These are phyloP conservation scores for Drosophila histrio DNA, from an alignment of 2,888 invertebrate species.

Conservation along the genomic window DNA sequence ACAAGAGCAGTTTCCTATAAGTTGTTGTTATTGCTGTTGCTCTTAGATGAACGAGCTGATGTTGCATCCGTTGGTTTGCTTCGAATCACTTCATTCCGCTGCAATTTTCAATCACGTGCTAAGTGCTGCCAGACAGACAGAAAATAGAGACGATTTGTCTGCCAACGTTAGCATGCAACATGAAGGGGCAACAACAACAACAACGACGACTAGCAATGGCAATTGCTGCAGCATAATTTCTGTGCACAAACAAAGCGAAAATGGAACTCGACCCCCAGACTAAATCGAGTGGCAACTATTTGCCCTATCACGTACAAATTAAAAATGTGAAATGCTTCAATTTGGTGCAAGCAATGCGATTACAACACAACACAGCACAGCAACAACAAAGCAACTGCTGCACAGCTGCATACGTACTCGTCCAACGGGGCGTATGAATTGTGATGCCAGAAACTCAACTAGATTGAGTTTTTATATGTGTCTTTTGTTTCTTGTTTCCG, in stretches of 20 bases:
- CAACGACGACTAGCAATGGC: slow-evolving; percentile 13
- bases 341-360: slow-evolving; percentile 63
- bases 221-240: slow-evolving; percentile 63
- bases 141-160: slow-evolving; percentile 68
- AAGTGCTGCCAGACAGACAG: slow-evolving; percentile 68
- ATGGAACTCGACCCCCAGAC: slow-evolving; percentile 35
- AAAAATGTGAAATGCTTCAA: slow-evolving; percentile 82
- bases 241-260: slow-evolving; percentile 57
- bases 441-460: background rate
- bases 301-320: slow-evolving; percentile 83
- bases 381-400: slow-evolving; percentile 10
- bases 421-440: slow-evolving; percentile 8
- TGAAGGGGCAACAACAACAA: slow-evolving; percentile 23
- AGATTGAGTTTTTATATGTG: background rate
- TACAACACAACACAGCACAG: slow-evolving; percentile 38
- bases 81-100: slow-evolving; percentile 75
- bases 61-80: slow-evolving; percentile 33
- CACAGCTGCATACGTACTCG: slow-evolving; percentile 19
- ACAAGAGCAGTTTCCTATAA: slow-evolving; percentile 17
- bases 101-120: slow-evolving; percentile 81
- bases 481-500: slow-evolving; percentile 1
- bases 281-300: slow-evolving; percentile 72
- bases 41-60: background rate
- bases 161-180: slow-evolving; percentile 65
- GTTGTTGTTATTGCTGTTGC: background rate